A percentile compares a stretch with the other conserved stretches of the same genome.
Conservation (phyloP, 2,888 invertebrate species). For the Aspidapion aeneum region DNA sequence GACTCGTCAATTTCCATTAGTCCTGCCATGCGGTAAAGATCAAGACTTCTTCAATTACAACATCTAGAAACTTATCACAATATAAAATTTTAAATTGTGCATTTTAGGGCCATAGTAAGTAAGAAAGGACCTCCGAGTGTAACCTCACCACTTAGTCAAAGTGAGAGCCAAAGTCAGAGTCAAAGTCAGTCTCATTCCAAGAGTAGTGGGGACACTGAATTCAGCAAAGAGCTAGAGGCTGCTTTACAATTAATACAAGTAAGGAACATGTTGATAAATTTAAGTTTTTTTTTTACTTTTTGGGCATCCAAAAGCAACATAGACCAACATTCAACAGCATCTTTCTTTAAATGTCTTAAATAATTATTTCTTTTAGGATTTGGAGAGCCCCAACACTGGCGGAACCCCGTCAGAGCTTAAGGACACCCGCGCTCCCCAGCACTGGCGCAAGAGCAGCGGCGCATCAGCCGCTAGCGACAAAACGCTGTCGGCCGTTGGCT, state of each 20-base stretch:
- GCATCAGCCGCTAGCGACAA: slow-evolving; percentile 46
- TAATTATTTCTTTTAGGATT: slow-evolving; percentile 41
- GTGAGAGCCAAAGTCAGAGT: slow-evolving; percentile 35
- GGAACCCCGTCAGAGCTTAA: slow-evolving; percentile 48
- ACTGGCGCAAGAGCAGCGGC: slow-evolving; percentile 45
- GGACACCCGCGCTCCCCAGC: slow-evolving; percentile 37
- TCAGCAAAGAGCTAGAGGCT: slow-evolving; percentile 51
- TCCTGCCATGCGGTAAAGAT: too few species aligned
- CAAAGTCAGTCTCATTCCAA: slow-evolving; percentile 37
- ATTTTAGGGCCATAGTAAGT: slow-evolving; percentile 42
- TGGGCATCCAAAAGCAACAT: too few species aligned
- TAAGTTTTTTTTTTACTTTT: not conserved
- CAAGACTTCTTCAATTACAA: too few species aligned
- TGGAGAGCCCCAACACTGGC: slow-evolving; percentile 51
- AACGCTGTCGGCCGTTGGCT: slow-evolving; percentile 48
- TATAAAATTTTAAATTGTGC: too few species aligned
- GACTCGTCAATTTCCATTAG: too few species aligned
- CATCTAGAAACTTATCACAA: too few species aligned
- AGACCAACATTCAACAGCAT: too few species aligned
- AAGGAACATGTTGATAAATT: not conserved
- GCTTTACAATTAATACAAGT: slow-evolving; percentile 49
- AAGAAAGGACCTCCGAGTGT: slow-evolving; percentile 43
- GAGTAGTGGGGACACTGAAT: slow-evolving; percentile 47
- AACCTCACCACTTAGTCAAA: slow-evolving; percentile 41
- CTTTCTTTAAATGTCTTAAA: too few species aligned